Conservation (phyloP, 1,140 invertebrate genomes). For the Leptopilina clavipes region DNA sequence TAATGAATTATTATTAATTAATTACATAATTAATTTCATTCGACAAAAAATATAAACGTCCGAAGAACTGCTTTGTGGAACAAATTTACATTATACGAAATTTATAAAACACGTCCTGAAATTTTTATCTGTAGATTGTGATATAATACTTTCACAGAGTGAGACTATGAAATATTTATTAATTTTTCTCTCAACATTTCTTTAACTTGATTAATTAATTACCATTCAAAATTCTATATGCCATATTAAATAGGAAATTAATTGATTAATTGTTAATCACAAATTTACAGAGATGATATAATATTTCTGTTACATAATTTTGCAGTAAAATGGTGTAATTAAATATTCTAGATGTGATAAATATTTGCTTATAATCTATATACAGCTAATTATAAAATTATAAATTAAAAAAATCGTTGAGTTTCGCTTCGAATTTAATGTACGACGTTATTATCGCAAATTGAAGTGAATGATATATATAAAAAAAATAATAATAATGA, state of each 20-base stretch:
- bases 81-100: neutral
- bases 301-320: neutral
- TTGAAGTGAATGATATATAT: constrained; percentile 6
- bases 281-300: neutral
- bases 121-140: neutral
- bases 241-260: neutral
- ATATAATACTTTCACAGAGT: neutral
- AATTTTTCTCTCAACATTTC: neutral
- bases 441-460: constrained; percentile 23
- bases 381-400: constrained; percentile 11
- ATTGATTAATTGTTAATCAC: constrained; percentile 1
- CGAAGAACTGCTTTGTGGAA: neutral
- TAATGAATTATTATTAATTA: neutral
- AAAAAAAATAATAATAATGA: neutral
- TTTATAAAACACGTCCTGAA: neutral
- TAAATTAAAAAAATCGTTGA: constrained; percentile 28
- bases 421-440: constrained; percentile 17
- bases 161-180: neutral
- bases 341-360: neutral
- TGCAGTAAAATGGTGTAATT: neutral
- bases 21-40: neutral
- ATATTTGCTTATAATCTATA: constrained; percentile 8
- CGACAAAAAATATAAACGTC: neutral
- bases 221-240: neutral
- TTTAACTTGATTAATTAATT: neutral